Conservation (phyloP, 2,113 vertebrate genomes). For the Setophaga petechia region DNA sequence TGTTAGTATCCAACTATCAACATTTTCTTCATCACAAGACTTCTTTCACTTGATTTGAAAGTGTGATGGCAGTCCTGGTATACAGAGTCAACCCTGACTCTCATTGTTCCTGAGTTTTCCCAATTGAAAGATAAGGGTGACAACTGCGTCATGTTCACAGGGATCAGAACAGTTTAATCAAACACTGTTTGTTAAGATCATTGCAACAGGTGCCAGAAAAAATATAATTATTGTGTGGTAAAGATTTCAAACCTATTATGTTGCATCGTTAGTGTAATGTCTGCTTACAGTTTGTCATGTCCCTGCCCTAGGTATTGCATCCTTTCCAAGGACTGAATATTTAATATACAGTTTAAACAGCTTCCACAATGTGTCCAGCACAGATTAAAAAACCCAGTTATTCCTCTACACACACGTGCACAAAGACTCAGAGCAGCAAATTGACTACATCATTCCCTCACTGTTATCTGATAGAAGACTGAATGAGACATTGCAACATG, state of each 20-base stretch:
- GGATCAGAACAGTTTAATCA: background rate
- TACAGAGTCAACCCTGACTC: background rate
- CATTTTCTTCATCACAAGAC: background rate
- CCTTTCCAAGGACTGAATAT: background rate
- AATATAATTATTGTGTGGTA: background rate
- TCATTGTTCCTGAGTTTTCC: background rate
- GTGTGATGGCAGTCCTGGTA: background rate
- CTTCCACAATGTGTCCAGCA: background rate
- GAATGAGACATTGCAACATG: background rate
- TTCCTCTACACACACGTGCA: background rate
- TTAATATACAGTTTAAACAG: background rate
- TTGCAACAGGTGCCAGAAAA: slow-evolving; percentile 25
- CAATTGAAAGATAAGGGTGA: background rate
- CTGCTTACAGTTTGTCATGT: background rate
- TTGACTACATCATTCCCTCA: background rate
- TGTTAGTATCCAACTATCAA: background rate
- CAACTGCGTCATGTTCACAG: background rate
- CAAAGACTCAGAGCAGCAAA: background rate
- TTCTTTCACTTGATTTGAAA: background rate
- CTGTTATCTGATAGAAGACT: background rate
- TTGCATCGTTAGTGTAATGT: background rate
- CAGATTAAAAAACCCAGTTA: background rate
- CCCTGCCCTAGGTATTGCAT: background rate
- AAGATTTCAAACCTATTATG: background rate
- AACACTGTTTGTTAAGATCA: background rate